Base-by-base conservation (phyloP, 2,888 invertebrate species). In the Ditula angustiorana region DNA sequence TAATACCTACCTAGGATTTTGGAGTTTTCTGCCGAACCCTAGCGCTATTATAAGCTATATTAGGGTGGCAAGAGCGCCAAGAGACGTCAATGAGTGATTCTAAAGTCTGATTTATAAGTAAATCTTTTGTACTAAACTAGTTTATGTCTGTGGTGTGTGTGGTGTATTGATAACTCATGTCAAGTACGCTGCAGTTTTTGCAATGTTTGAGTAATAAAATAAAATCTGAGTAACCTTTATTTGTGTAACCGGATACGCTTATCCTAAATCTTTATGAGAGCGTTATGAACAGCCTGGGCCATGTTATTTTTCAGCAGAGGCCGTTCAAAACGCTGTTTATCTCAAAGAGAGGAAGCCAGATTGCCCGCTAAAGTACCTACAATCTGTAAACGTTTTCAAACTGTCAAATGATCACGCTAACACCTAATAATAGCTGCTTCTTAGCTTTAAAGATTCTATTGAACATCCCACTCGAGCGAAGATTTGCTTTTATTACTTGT, bases 311-410 rank as follows among this genome's bases (percentile, higher is more conserved):
- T 80, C 73, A 81, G 77, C 80, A 77, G 82, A 82, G 79, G 73
- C 77, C 71, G 71, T 26, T 78, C 86, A 82, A 90, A 90, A 82
- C 83, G 73, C 74, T 92, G 89, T 92, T 92, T 91, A 92, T 82
- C 85, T 83, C 79, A 88, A 83, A 82, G 79, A 77, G 90, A 87
- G 92, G 90, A 92, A 92, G 84, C 92, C 92, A 92, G 86, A 92
- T 92, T 89, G 91, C 92, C 86, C 24, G 23, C n/a, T 24, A 23
- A 8, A 23, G 23, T 44, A 24, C 23, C n/a, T 90, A 80, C 75
- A 76, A 82, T 90, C 89, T 88, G 88, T 90, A 90, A 92, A 92
- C 91, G 92, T 92, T 89, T 92, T 92, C 90, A 92, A 92, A 86
- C 91, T 92, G 92, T 92, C 92, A 91, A 92, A 92, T 91, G 91